Evolutionary conservation across 2,797 vertebrate species (phyloP), one percentile per base, ranked within the genome.

Genomic region (Pempheris klunzingeri): DNA sequence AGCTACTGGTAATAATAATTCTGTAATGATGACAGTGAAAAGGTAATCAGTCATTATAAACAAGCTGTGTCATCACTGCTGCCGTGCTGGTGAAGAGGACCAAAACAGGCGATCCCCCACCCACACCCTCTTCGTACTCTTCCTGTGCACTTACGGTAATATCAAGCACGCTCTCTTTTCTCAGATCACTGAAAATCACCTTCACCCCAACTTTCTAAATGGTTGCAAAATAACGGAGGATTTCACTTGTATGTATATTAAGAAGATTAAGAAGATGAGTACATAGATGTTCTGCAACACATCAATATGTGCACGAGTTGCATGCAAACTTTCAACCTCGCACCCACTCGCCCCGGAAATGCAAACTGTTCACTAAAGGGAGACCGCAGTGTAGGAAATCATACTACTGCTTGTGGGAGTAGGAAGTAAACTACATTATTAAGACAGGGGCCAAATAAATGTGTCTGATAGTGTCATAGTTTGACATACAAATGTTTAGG

Each of bases 111-210:
- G 77, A 88, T 94, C 92, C 95, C 94, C 95, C 94, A 90, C 95
- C 95, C 92, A 94, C 94, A 65, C 63, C 71, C 50, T 83, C 78
- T 70, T 14, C 36, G 38, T 59, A 6, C 49, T 88, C 91, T 94
- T 95, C 94, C 94, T 92, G 84, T 87, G 66, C 71, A 63, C 77
- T 95, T 95, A 95, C 94, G 85, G 94, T 94, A 94, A 95, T 86
- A 92, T 92, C 75, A 15, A 74, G 61, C 87, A 80, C 14, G 30
- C 62, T 82, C 24, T 17, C 81, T 79, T 71, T 80, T 71, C 67
- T 79, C 64, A 20, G 6, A 17, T 67, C 71, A 67, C 1, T 64
- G 26, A 75, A 69, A 80, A 59, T 75, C 64, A 74, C 68, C 73
- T 83, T 59, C 22, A 44, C 61, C 72, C 60, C 24, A 13, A 46